A percentile compares a stretch with the other conserved stretches of the same genome.
These are phyloP conservation scores for Symphodus melops DNA, from an alignment of 2,113 vertebrate species.

Conservation along the genomic window DNA sequence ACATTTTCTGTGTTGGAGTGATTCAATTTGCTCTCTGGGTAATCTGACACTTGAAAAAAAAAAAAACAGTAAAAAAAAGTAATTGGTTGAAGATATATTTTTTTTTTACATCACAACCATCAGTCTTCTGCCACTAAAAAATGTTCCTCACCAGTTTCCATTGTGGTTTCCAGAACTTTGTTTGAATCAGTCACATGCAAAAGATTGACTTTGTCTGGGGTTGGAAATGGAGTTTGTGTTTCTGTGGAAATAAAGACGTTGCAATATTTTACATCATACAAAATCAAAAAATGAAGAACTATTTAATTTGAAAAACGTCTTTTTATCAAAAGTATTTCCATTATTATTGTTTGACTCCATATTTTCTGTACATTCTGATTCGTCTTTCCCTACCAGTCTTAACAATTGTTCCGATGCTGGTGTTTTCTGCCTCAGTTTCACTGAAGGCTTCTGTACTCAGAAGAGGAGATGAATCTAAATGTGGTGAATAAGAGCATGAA, in stretches of 20 bases:
- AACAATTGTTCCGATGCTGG: not conserved
- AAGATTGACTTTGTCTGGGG: not conserved
- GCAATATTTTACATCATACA: not conserved
- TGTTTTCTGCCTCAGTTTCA: conserved; percentile 9
- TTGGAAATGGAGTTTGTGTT: not conserved
- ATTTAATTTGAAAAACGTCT: no score
- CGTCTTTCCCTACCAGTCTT: conserved; percentile 15
- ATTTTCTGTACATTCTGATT: not conserved
- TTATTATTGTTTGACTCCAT: not conserved
- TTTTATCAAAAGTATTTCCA: no score
- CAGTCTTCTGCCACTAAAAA: not conserved
- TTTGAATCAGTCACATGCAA: conserved; percentile 1
- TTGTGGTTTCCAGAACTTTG: not conserved
- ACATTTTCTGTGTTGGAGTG: conserved; percentile 5
- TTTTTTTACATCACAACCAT: not conserved
- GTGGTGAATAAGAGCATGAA: not conserved
- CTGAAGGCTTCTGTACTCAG: not conserved
- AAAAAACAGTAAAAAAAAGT: no score
- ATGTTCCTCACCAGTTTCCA: conserved; percentile 12
- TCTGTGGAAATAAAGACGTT: conserved; percentile 5
- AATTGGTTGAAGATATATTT: no score
- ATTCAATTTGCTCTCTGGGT: conserved; percentile 14
- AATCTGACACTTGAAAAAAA: not conserved
- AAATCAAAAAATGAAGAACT: not conserved
- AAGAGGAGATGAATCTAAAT: conserved; percentile 24